Evolutionary conservation across 2,888 invertebrate species (phyloP).

Genomic region (Tenthredo livida): DNA sequence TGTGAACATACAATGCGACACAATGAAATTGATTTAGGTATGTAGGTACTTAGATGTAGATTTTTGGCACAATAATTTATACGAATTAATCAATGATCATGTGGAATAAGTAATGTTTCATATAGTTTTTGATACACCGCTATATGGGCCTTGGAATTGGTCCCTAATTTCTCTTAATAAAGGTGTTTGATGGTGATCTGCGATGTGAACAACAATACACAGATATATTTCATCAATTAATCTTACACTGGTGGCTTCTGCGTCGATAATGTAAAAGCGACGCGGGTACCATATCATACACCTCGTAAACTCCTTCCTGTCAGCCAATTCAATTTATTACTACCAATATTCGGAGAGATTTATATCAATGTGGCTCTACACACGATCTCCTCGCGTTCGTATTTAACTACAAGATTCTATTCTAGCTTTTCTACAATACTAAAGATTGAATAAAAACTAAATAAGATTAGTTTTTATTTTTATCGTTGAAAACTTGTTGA

Average conservation of each 20-base stretch:
- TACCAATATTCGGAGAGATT: background rate
- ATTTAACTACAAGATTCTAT: background rate
- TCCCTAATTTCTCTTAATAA: background rate
- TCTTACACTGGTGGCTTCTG: conserved; percentile 73
- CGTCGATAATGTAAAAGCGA: conserved; percentile 76
- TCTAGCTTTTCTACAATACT: background rate
- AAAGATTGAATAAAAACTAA: background rate
- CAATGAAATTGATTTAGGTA: conserved; percentile 9
- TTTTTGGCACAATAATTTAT: conserved; percentile 5
- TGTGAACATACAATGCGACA: conserved; percentile 32
- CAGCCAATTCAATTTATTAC: conserved; percentile 65
- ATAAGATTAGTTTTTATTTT: background rate
- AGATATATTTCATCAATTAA: conserved; percentile 56
- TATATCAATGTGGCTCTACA: background rate
- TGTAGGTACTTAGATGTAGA: background rate
- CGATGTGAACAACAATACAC: conserved; percentile 51
- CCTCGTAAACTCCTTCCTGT: conserved; percentile 73
- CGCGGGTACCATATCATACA: conserved; percentile 75
- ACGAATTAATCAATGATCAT: background rate
- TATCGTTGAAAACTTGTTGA: background rate
- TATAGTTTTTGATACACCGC: background rate
- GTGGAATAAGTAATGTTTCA: background rate
- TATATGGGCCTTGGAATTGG: background rate
- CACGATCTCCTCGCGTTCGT: background rate
- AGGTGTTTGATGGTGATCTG: conserved; percentile 34